Conservation (phyloP, 2,113 vertebrate species). For the Coptodon rendalli region DNA sequence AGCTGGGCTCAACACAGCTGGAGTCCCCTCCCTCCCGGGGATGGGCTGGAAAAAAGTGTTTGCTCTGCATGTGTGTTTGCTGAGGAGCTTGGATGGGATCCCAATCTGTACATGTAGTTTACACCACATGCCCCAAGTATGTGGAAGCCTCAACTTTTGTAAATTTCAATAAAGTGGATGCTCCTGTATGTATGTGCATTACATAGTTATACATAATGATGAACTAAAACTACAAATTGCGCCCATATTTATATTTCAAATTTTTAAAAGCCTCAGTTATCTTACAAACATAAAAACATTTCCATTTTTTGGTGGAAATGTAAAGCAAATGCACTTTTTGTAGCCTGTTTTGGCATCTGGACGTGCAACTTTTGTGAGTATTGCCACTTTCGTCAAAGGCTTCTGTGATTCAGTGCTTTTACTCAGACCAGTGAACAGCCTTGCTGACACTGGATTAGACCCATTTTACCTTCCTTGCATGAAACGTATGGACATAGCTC, state of each 20-base stretch:
- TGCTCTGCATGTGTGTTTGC: neutral
- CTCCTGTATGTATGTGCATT: neutral
- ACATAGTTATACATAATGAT: neutral
- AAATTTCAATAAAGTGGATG: neutral
- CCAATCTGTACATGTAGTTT: neutral
- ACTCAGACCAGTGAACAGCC: neutral
- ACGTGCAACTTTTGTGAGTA: neutral
- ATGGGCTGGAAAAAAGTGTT: neutral
- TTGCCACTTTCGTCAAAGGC: neutral
- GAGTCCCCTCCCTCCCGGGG: neutral
- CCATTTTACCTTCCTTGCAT: neutral
- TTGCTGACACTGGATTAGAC: neutral
- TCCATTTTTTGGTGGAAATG: neutral
- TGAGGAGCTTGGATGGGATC: neutral
- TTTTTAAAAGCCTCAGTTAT: neutral
- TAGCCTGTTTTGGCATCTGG: neutral
- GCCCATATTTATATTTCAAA: neutral
- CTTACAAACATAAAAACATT: neutral
- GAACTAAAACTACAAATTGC: neutral
- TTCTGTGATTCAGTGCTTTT: neutral
- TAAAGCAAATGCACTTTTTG: neutral
- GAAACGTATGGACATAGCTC: neutral
- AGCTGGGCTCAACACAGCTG: conserved; percentile 30
- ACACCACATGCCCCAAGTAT: neutral
- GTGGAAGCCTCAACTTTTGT: neutral